Percentiles rank a stretch among this genome's conserved stretches.
Conservation (phyloP, 1,140 invertebrate genomes). For the Lethrus apterus region DNA sequence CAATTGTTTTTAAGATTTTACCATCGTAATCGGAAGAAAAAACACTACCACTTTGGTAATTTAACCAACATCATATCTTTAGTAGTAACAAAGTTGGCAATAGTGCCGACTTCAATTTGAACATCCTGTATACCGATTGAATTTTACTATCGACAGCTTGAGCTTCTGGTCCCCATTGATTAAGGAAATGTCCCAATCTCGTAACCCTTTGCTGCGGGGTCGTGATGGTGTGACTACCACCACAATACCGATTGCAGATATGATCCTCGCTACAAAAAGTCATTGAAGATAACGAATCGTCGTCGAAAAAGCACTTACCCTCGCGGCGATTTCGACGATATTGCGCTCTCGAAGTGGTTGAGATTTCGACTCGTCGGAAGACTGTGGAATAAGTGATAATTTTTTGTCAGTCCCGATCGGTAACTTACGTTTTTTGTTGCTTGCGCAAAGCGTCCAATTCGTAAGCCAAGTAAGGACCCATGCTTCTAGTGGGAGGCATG, state of each 20-base stretch:
- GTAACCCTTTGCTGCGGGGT: slow-evolving; percentile 57
- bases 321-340: slow-evolving; percentile 18
- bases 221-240: slow-evolving; percentile 62
- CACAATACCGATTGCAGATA: slow-evolving; percentile 62
- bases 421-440: slow-evolving; percentile 41
- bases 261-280: slow-evolving; percentile 41
- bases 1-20: too few species aligned
- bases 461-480: slow-evolving; percentile 59
- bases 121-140: slow-evolving; percentile 1
- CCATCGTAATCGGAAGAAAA: too few species aligned
- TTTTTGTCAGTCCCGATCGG: not conserved
- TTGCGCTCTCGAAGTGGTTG: slow-evolving; percentile 38
- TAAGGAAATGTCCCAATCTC: slow-evolving; percentile 50
- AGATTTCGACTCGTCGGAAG: slow-evolving; percentile 40
- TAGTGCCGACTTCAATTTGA: too few species aligned
- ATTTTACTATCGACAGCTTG: slow-evolving; percentile 42
- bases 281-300: slow-evolving; percentile 1
- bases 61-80: too few species aligned
- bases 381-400: slow-evolving; percentile 21
- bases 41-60: too few species aligned
- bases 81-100: too few species aligned
- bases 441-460: slow-evolving; percentile 56
- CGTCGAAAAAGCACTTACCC: not conserved
- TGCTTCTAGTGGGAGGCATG: slow-evolving; percentile 46
- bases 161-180: slow-evolving; percentile 53